Percentiles rank a stretch among this genome's conserved stretches.
Conservation (phyloP, 2,113 vertebrate species). For the Antigone vipio region DNA sequence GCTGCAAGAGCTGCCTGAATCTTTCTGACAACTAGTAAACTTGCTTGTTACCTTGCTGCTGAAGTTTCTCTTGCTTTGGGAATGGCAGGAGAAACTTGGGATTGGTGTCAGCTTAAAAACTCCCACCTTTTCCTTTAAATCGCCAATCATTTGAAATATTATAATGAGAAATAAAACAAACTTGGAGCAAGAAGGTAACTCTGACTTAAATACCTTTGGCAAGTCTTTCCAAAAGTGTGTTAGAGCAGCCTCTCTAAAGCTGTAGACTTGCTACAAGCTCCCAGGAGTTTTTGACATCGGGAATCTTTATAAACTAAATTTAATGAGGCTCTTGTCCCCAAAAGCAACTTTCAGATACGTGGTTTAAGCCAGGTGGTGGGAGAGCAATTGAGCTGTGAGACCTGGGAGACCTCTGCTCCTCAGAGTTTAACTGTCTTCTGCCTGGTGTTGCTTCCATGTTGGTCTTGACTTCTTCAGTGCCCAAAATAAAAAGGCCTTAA, state of each 20-base stretch:
- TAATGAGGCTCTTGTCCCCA: neutral
- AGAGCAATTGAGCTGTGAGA: neutral
- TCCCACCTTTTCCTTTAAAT: neutral
- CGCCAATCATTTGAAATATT: accelerated
- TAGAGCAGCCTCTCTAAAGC: neutral
- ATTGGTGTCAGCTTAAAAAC: neutral
- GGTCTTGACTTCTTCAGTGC: neutral
- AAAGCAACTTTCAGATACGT: neutral
- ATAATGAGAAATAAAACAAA: neutral
- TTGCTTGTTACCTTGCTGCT: neutral
- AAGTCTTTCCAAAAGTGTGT: neutral
- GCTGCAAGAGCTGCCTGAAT: neutral
- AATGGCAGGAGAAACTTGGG: neutral
- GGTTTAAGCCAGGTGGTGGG: neutral
- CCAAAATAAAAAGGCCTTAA: neutral
- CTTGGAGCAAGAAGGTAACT: neutral
- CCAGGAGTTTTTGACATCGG: neutral
- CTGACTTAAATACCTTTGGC: neutral
- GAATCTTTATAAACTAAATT: neutral
- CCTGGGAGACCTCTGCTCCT: neutral
- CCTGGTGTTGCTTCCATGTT: accelerated
- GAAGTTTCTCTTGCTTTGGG: neutral
- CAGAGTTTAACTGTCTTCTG: neutral
- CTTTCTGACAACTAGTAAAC: too few species aligned
- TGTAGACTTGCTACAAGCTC: neutral